phyloP scores from a whole-genome alignment of 2,888 invertebrate species.

The Heliconius ethilla region DNA sequence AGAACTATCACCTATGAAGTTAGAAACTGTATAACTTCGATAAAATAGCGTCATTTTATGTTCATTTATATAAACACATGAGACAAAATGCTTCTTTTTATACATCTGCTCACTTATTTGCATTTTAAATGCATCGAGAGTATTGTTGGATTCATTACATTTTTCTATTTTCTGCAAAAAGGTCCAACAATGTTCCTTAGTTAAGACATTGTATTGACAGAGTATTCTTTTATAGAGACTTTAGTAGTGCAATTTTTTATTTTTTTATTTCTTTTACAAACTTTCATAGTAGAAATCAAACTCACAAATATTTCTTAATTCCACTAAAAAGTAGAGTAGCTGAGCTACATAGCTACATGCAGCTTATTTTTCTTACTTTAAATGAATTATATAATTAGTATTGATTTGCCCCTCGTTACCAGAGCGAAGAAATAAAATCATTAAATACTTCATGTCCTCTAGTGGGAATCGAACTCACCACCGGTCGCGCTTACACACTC shows the following conservation, averaged over 20 bases:
- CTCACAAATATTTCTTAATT: no score
- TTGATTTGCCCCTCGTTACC: no score
- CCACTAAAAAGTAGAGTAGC: no score
- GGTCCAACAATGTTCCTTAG: conserved; percentile 8
- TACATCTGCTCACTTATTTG: conserved; percentile 8
- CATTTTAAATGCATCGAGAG: conserved; percentile 24
- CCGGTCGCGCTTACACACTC: background rate
- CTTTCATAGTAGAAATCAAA: background rate
- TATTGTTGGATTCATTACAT: conserved; percentile 26
- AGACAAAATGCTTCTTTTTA: background rate
- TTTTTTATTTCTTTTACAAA: background rate
- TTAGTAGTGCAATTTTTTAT: background rate
- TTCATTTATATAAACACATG: background rate
- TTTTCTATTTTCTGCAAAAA: conserved; percentile 17
- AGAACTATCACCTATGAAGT: background rate
- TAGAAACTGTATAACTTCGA: background rate
- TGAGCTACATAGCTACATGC: no score
- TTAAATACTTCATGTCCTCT: no score
- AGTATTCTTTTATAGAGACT: conserved; percentile 4
- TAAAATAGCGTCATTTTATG: background rate
- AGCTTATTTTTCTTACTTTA: no score
- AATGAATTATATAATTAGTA: no score
- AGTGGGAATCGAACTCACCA: background rate
- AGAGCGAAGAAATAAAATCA: no score
- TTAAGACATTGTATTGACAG: conserved; percentile 25